Evolutionary conservation across 2,797 vertebrate species (phyloP).

Genomic region (Sebastes hopkinsi): DNA sequence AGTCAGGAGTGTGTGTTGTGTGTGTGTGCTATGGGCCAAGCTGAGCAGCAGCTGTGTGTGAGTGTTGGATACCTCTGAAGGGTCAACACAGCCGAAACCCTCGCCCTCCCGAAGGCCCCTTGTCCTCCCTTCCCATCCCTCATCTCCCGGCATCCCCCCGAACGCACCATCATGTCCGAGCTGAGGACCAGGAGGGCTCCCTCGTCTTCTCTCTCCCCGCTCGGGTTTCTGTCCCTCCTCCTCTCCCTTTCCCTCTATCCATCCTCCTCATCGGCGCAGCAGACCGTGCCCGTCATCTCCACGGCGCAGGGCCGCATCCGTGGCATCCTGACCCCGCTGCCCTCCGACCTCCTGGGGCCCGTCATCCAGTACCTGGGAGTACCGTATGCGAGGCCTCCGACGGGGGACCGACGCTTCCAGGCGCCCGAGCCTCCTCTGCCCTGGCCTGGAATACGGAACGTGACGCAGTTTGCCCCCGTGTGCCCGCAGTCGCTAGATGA

Average conservation of each 20-base stretch:
- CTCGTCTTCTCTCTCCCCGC: not conserved
- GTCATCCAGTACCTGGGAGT: slow-evolving; percentile 96
- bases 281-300: slow-evolving; percentile 84
- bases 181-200: slow-evolving; percentile 42
- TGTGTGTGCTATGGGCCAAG: slow-evolving; percentile 67
- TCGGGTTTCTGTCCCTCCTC: slow-evolving; percentile 37
- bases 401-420: slow-evolving; percentile 93
- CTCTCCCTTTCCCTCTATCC: slow-evolving; percentile 43
- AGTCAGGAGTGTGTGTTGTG: slow-evolving; percentile 37
- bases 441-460: slow-evolving; percentile 92
- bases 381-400: slow-evolving; percentile 92
- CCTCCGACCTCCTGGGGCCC: slow-evolving; percentile 94
- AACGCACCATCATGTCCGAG: slow-evolving; percentile 52
- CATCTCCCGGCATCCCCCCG: slow-evolving; percentile 5
- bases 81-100: slow-evolving; percentile 39
- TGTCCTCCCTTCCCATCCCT: not conserved
- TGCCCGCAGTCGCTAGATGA: slow-evolving; percentile 95
- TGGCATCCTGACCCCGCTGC: slow-evolving; percentile 89
- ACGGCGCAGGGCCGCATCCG: slow-evolving; percentile 94
- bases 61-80: slow-evolving; percentile 61
- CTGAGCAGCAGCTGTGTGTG: slow-evolving; percentile 62
- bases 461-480: slow-evolving; percentile 93
- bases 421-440: slow-evolving; percentile 91
- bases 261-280: slow-evolving; percentile 58
- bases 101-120: slow-evolving; percentile 19